A percentile compares a stretch with the other conserved stretches of the same genome.
Evolutionary conservation across 2,888 invertebrate species (phyloP).

Genomic region (Erebia ligea): DNA sequence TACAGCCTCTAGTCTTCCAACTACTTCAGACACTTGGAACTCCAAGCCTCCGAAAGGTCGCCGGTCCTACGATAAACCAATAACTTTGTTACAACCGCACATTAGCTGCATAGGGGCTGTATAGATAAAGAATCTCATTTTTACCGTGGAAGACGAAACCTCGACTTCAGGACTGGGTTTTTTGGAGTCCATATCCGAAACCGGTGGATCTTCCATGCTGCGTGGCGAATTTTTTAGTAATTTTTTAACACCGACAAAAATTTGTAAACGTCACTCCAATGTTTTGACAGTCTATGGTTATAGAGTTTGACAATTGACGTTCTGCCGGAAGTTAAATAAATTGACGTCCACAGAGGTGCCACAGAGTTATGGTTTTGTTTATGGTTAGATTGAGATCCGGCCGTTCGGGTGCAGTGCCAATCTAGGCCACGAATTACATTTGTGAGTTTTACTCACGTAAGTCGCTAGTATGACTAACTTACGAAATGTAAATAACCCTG

Average conservation of each 20-base stretch:
- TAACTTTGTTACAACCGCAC: slow-evolving; percentile 32
- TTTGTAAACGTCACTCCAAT: slow-evolving; percentile 81
- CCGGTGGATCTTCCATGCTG: slow-evolving; percentile 77
- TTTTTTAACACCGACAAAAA: slow-evolving; percentile 69
- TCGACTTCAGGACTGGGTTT: slow-evolving; percentile 61
- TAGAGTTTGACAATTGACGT: slow-evolving; percentile 43
- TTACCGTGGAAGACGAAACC: slow-evolving; percentile 62
- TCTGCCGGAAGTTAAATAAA: not conserved
- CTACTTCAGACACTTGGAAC: slow-evolving; percentile 89
- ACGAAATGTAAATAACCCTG: too few relatives aligned
- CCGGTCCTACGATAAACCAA: slow-evolving; percentile 77
- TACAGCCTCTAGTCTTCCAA: slow-evolving; percentile 87
- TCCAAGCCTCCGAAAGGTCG: slow-evolving; percentile 86
- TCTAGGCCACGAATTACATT: too few relatives aligned
- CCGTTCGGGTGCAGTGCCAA: not conserved
- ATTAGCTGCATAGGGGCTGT: slow-evolving; percentile 33
- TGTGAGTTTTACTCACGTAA: too few relatives aligned
- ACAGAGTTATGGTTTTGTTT: not conserved
- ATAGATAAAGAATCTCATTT: slow-evolving; percentile 32
- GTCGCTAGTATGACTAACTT: too few relatives aligned
- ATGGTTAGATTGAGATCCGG: too few relatives aligned
- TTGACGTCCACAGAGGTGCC: too few relatives aligned
- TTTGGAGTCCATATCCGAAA: slow-evolving; percentile 64
- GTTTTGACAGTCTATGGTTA: slow-evolving; percentile 64
- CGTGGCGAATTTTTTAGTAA: slow-evolving; percentile 71